Evolutionary conservation across 2,797 vertebrate species (phyloP).

Genomic region (Brachyrhaphis roseni): DNA sequence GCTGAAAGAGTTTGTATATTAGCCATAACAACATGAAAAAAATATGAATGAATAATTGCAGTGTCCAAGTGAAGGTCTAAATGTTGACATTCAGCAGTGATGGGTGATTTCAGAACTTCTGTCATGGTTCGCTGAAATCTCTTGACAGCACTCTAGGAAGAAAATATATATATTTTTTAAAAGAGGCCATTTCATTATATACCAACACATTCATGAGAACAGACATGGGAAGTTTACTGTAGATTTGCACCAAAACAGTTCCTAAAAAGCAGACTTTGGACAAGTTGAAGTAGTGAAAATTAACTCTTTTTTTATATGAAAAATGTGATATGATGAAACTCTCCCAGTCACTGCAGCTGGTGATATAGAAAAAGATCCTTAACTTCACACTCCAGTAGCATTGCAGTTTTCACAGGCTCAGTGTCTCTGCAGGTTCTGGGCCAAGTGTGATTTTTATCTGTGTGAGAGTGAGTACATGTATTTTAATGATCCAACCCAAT

Average conservation of each 20-base stretch:
- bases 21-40: background rate
- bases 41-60: background rate
- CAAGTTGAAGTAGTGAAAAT: background rate
- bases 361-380: constrained; percentile 28
- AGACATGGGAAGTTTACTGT: background rate
- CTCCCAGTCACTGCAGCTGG: constrained; percentile 17
- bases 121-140: background rate
- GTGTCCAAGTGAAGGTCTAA: background rate
- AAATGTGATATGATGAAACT: constrained; percentile 18
- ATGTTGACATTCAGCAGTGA: background rate
- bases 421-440: constrained; percentile 42
- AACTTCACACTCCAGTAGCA: constrained; percentile 44
- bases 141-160: background rate
- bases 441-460: constrained; percentile 39
- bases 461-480: constrained; percentile 6
- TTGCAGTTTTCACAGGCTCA: constrained; percentile 56
- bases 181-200: background rate
- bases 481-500: constrained; percentile 16
- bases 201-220: background rate
- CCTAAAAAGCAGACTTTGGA: background rate
- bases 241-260: background rate
- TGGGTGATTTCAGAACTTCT: constrained; percentile 1
- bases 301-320: background rate
- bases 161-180: background rate
- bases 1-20: background rate